These are phyloP conservation scores for Gryon sp. DNA, from an alignment of 1,140 invertebrate genomes.

Conservation along the genomic window DNA sequence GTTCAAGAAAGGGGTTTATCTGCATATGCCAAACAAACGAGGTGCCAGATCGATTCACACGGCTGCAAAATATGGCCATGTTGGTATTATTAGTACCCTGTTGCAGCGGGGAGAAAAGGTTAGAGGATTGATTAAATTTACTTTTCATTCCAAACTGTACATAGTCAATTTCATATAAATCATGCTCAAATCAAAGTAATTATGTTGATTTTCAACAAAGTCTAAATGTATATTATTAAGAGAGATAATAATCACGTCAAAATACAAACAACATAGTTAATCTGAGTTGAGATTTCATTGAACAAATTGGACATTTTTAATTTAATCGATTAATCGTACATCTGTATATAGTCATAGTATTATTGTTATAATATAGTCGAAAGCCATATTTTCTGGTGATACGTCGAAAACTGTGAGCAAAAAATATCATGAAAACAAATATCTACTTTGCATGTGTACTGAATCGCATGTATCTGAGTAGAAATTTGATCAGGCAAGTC, in stretches of 20 bases:
- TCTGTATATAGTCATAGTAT: slow-evolving; percentile 61
- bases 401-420: slow-evolving; percentile 64
- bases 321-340: slow-evolving; percentile 20
- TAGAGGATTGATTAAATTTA: slow-evolving; percentile 6
- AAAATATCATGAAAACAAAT: slow-evolving; percentile 50
- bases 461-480: slow-evolving; percentile 58
- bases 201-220: too few relatives aligned
- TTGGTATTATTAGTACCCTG: slow-evolving; percentile 97
- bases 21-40: slow-evolving; percentile 99
- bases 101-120: slow-evolving; percentile 97
- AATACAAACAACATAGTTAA: too few relatives aligned
- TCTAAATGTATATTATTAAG: too few relatives aligned
- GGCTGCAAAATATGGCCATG: slow-evolving; percentile 94
- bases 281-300: too few relatives aligned
- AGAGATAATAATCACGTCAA: too few relatives aligned
- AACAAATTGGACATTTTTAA: background rate
- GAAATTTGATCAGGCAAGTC: slow-evolving; percentile 57
- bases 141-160: background rate
- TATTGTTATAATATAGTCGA: slow-evolving; percentile 61
- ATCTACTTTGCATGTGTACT: slow-evolving; percentile 49
- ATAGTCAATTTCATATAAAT: slow-evolving; percentile 3
- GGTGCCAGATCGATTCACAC: slow-evolving; percentile 95
- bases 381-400: slow-evolving; percentile 62
- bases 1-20: slow-evolving; percentile 98
- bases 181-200: background rate